These are phyloP conservation scores for Stigmatopora nigra DNA, from an alignment of 2,113 vertebrate species.

Conservation along the genomic window DNA sequence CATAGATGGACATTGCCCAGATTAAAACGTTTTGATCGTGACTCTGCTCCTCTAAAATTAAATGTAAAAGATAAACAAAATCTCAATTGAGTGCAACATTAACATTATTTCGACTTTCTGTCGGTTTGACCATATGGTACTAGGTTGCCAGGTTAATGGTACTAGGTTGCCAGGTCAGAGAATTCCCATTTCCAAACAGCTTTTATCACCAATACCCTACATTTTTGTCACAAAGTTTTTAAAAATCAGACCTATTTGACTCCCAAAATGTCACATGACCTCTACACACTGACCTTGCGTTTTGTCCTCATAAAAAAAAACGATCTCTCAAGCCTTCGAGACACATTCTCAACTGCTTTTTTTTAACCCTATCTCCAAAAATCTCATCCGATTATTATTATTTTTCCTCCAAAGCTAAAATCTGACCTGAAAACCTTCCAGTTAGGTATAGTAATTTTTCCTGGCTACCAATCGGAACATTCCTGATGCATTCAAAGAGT, in stretches of 20 bases:
- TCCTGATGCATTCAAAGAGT: constrained; percentile 59
- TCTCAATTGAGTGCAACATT: background rate
- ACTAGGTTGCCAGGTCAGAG: background rate
- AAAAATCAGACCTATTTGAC: no score
- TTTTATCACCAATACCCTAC: background rate
- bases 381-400: constrained; percentile 26
- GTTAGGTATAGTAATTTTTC: constrained; percentile 49
- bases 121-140: background rate
- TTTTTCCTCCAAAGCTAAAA: background rate
- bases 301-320: background rate
- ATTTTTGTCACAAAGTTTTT: background rate
- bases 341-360: background rate
- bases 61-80: no score
- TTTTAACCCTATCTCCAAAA: constrained; percentile 6
- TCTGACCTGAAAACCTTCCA: constrained; percentile 1
- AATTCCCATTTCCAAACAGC: background rate
- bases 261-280: background rate
- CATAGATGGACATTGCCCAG: background rate
- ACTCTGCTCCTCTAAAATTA: no score
- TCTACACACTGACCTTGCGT: background rate
- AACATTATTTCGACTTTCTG: background rate
- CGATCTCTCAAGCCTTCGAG: background rate
- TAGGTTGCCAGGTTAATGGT: background rate
- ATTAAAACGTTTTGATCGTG: background rate
- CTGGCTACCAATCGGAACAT: constrained; percentile 49